Conservation (phyloP, 2,113 vertebrate genomes). For the Silurus meridionalis region DNA sequence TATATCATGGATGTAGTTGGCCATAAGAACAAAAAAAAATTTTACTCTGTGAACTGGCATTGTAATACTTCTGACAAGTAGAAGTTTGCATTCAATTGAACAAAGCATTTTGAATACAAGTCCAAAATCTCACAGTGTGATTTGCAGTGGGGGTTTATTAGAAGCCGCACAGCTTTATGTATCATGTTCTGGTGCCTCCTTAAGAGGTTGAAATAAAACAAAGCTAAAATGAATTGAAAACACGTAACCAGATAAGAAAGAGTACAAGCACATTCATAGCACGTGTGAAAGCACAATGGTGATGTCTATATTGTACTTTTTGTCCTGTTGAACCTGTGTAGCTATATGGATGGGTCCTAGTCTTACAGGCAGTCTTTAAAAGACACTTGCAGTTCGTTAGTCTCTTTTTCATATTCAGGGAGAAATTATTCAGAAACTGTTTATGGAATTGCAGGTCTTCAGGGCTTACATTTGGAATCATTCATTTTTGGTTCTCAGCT, state of each 20-base stretch:
- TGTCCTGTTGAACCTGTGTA: neutral
- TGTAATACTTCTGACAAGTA: neutral
- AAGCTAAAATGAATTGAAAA: neutral
- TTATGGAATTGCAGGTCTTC: too few species aligned
- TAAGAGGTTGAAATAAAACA: neutral
- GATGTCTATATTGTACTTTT: neutral
- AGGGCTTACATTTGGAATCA: too few species aligned
- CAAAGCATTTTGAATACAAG: neutral
- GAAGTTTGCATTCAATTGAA: neutral
- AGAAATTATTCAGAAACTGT: too few species aligned
- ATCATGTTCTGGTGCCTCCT: neutral
- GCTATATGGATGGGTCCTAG: too few species aligned
- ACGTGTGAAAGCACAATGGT: neutral
- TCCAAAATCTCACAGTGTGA: neutral
- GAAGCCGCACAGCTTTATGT: neutral
- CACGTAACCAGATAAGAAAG: neutral
- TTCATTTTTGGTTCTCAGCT: too few species aligned
- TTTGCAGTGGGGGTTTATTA: neutral
- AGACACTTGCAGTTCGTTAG: neutral
- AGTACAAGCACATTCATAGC: neutral
- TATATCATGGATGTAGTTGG: neutral
- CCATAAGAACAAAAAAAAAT: neutral
- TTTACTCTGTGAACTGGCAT: neutral
- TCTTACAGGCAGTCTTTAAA: neutral
- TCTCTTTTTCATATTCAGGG: neutral